Conservation (phyloP, 37 sponge, comb jelly and placozoan species). For the Bolinopsis microptera region DNA sequence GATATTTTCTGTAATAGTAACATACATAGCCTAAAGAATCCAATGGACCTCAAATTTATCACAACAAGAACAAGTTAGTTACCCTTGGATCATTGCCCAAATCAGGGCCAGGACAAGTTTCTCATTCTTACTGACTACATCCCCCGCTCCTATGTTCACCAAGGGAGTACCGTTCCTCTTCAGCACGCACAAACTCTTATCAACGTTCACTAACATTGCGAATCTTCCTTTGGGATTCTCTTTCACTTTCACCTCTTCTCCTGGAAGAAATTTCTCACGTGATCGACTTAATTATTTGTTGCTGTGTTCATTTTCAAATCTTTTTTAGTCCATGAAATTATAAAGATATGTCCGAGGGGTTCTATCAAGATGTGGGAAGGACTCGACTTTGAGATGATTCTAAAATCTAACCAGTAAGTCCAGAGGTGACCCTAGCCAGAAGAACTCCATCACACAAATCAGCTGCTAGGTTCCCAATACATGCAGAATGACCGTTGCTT, state of each 20-base stretch:
- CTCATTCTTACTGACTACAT: neutral
- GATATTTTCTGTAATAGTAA: too few relatives aligned
- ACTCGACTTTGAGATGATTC: too few relatives aligned
- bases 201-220: neutral
- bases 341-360: too few relatives aligned
- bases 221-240: neutral
- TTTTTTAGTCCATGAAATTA: too few relatives aligned
- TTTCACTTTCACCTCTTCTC: slow-evolving; percentile 15
- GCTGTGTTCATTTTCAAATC: too few relatives aligned
- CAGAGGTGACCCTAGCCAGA: neutral
- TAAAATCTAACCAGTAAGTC: slow-evolving; percentile 6
- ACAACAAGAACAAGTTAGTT: too few relatives aligned
- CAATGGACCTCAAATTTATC: too few relatives aligned
- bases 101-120: slow-evolving; percentile 8
- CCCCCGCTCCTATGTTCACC: neutral
- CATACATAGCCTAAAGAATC: too few relatives aligned
- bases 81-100: slow-evolving; percentile 5
- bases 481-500: neutral
- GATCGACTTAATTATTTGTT: neutral
- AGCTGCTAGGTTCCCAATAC: neutral
- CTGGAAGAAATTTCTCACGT: neutral
- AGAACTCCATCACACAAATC: neutral
- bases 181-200: neutral
- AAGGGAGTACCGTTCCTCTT: neutral
- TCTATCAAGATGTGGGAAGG: too few relatives aligned